Evolutionary conservation across 2,888 invertebrate species (phyloP).

Genomic region (Hirtodrosophila confusa): DNA sequence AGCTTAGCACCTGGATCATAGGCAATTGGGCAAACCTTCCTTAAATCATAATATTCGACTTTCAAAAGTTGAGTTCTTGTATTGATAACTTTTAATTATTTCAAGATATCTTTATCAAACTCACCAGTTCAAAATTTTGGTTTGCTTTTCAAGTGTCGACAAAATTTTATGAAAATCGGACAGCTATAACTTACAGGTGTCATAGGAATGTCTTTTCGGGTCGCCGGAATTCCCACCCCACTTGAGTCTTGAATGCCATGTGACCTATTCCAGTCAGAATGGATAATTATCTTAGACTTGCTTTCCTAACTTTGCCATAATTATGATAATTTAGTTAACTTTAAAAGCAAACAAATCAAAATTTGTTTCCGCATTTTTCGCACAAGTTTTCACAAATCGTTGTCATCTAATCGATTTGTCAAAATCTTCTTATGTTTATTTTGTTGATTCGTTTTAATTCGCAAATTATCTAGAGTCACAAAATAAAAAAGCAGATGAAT

Average conservation of each 20-base stretch:
- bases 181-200: no score
- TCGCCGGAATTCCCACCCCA: no score
- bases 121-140: no score
- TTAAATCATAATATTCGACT: no score
- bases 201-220: no score
- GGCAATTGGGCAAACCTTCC: no score
- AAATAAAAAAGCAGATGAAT: slow-evolving; percentile 4
- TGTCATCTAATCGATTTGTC: slow-evolving; percentile 43
- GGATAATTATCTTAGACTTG: slow-evolving; percentile 10
- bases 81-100: no score
- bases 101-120: no score
- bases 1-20: no score
- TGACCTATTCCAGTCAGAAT: slow-evolving; percentile 1
- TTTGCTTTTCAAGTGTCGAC: no score
- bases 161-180: no score
- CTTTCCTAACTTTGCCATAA: slow-evolving; percentile 41
- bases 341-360: slow-evolving; percentile 24
- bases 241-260: not conserved
- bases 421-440: slow-evolving; percentile 8
- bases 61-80: no score
- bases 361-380: slow-evolving; percentile 55
- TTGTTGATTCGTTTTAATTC: slow-evolving; percentile 13
- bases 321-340: slow-evolving; percentile 53
- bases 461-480: not conserved
- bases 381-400: slow-evolving; percentile 39